These are phyloP conservation scores for Columba livia DNA, from an alignment of 2,113 vertebrate species.

Conservation along the genomic window DNA sequence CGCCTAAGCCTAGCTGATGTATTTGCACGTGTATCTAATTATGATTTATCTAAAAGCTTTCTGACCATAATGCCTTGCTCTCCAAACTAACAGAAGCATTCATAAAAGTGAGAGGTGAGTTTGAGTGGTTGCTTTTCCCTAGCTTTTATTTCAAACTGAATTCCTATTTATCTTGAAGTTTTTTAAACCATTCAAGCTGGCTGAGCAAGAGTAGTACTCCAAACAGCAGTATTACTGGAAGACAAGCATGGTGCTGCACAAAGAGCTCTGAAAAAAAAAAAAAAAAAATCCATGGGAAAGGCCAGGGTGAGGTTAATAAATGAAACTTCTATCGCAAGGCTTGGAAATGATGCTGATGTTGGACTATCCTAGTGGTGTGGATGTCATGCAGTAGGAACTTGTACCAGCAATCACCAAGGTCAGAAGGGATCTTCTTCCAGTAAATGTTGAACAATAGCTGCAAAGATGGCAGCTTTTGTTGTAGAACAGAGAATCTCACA, in stretches of 20 bases:
- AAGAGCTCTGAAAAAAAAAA: not conserved
- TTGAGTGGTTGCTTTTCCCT: not conserved
- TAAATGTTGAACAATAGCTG: not conserved
- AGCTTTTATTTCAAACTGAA: not conserved
- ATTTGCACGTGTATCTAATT: not conserved
- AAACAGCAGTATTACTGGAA: not conserved
- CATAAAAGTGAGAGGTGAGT: not conserved
- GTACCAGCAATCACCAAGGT: not conserved
- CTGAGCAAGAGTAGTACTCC: not conserved
- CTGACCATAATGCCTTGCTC: not conserved
- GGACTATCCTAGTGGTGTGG: not conserved
- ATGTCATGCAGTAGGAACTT: not conserved
- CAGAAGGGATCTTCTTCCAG: not conserved
- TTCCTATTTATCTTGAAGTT: accelerated
- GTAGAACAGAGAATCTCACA: not conserved
- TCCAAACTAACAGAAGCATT: not conserved
- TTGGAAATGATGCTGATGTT: not conserved
- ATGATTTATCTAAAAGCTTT: slow-evolving; percentile 38
- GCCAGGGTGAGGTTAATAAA: not conserved
- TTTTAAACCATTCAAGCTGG: not conserved
- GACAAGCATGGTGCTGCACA: not conserved
- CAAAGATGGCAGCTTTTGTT: not conserved
- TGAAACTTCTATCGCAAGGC: not conserved
- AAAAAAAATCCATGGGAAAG: not conserved
- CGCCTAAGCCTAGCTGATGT: slow-evolving; percentile 11